Evolutionary conservation across 2,888 invertebrate genomes (phyloP), one percentile per base, ranked within the genome.

Genomic region (Orgyia antiqua): DNA sequence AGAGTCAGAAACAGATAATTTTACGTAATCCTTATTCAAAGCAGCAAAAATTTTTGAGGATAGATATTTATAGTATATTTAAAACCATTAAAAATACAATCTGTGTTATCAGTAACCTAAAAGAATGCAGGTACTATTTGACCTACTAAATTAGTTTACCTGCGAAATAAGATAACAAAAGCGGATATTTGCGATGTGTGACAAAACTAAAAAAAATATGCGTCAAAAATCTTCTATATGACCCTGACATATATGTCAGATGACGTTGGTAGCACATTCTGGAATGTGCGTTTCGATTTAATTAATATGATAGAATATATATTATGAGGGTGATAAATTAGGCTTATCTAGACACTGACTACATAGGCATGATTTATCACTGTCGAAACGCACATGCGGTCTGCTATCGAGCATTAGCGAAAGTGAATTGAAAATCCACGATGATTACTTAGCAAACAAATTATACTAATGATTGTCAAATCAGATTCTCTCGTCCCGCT

Each of bases 321-420:
- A 62, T 47, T 15, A 65, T 61, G 63, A 50, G 45, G 48, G 63
- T 68, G 64, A 83, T 84, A 80, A 73, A 79, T 83, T 79, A 79
- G 46, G 66, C 63, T 82, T 84, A 84, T 84, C 84, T 77, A 62
- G 78, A 78, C 82, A 69, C 56, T 67, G 74, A 72, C 65, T 73
- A 70, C 74, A 70, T 68, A 54, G 51, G 45, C 58, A 54, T 69
- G 62, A 79, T 83, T 68, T 68, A 77, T 84, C 84, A 82, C 70
- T 77, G 82, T 9, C 23, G 11, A 10, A 10, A 79, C 82, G 54
- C 46, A 57, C 35, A 46, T 42, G 47, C 48, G 32, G 13, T 53
- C 51, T 55, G 45, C 51, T 52, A 52, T 58, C 18, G 24, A 29
- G 35, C 38, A 68, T 73, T 71, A 73, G 65, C 63, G 59, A 69